Percentiles rank a stretch among this genome's conserved stretches.
These are phyloP conservation scores for Mellivora capensis DNA, from an alignment of 2,113 vertebrate species.

Conservation along the genomic window DNA sequence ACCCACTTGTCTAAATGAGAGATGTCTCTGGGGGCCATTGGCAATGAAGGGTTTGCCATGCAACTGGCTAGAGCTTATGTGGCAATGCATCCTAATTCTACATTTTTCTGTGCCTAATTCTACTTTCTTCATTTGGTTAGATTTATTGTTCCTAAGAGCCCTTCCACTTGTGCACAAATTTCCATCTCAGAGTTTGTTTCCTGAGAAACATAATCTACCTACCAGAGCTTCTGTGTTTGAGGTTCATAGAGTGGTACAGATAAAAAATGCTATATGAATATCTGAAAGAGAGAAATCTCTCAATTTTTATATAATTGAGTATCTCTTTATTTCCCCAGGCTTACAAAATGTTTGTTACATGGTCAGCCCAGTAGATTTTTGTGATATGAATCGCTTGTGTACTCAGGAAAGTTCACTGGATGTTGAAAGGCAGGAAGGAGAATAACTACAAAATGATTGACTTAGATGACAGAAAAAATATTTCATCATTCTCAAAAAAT, in stretches of 20 bases:
- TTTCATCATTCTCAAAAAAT: conserved; percentile 12
- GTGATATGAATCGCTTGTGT: conserved; percentile 27
- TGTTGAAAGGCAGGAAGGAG: conserved; percentile 33
- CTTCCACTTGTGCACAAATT: background rate
- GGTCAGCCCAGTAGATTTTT: conserved; percentile 32
- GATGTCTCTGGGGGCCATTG: background rate
- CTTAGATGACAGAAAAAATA: background rate
- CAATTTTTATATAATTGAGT: conserved; percentile 35
- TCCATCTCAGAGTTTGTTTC: conserved; percentile 10
- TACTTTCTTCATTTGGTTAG: background rate
- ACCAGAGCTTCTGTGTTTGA: conserved; percentile 27
- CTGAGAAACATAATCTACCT: conserved; percentile 41
- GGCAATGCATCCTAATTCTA: background rate
- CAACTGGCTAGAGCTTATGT: background rate
- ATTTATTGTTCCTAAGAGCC: background rate
- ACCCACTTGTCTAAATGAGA: background rate
- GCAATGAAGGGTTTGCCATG: background rate
- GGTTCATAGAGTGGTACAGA: background rate
- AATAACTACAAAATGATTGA: conserved; percentile 24
- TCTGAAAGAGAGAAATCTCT: background rate
- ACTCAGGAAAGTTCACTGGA: conserved; percentile 24
- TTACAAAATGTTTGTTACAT: background rate
- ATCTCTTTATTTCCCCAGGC: conserved; percentile 8
- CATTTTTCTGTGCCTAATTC: background rate
- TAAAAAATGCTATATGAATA: background rate